phyloP scores from a whole-genome alignment of 2,888 invertebrate genomes.

The Volucella inflata region DNA sequence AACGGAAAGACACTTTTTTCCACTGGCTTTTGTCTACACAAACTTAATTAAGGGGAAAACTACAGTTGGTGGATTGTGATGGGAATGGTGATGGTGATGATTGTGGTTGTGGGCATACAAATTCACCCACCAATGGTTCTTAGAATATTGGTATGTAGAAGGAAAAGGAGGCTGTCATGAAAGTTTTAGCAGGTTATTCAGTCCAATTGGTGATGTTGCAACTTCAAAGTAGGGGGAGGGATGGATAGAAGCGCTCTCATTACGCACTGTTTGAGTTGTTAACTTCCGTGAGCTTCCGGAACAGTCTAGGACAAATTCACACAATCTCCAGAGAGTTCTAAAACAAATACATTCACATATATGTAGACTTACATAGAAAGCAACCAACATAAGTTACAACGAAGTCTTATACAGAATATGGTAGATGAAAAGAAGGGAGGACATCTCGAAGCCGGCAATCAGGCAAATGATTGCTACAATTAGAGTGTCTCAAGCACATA shows the following conservation, averaged over 20 bases:
- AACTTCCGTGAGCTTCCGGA: conserved; percentile 60
- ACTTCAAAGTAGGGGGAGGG: not conserved
- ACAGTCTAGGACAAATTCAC: conserved; percentile 27
- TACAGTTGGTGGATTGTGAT: conserved; percentile 11
- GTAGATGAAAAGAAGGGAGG: conserved; percentile 21
- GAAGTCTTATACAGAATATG: conserved; percentile 20
- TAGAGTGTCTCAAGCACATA: conserved; percentile 74
- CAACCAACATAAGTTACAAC: too few relatives aligned
- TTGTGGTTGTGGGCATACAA: not conserved
- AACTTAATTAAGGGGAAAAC: conserved; percentile 58
- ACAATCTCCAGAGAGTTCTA: not conserved
- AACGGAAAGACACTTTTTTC: conserved; percentile 8
- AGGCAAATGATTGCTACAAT: conserved; percentile 75
- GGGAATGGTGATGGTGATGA: too few relatives aligned
- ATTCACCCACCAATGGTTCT: conserved; percentile 22
- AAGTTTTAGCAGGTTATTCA: conserved; percentile 39
- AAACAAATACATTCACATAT: too few relatives aligned
- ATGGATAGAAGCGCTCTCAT: conserved; percentile 37
- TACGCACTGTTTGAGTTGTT: conserved; percentile 45
- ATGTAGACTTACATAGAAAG: too few relatives aligned
- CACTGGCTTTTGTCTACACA: not conserved
- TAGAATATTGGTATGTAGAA: conserved; percentile 6
- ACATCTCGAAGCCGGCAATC: conserved; percentile 67
- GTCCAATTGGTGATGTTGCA: conserved; percentile 10
- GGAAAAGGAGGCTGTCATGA: conserved; percentile 15